A percentile compares a stretch with the other conserved stretches of the same genome.
These are phyloP conservation scores for Campylomormyrus tamandua DNA, from an alignment of 2,113 vertebrate genomes.

Conservation along the genomic window DNA sequence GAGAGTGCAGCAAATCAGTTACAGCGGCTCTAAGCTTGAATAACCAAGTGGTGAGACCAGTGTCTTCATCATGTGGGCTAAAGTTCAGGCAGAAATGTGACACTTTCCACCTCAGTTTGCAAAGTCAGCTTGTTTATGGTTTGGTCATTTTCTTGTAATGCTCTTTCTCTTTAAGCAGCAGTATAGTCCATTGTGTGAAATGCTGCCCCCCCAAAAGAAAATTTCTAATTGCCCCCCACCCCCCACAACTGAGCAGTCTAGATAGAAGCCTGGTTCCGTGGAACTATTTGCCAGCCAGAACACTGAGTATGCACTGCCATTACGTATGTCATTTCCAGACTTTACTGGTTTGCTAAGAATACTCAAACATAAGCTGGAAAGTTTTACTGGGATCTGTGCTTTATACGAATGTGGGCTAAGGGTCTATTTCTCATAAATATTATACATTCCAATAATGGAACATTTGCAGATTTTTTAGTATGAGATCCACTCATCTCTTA, in stretches of 20 bases:
- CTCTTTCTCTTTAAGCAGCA: background rate
- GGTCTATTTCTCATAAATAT: background rate
- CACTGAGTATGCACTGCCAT: background rate
- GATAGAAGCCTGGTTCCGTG: background rate
- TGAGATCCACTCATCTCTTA: background rate
- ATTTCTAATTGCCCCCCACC: no score
- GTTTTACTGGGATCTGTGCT: background rate
- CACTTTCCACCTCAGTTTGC: background rate
- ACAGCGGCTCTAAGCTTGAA: no score
- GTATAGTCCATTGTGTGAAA: no score
- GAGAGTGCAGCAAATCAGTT: no score
- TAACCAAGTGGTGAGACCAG: no score
- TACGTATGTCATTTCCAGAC: background rate
- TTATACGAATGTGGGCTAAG: background rate
- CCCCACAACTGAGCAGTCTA: no score
- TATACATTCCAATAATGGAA: background rate
- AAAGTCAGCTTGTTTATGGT: background rate
- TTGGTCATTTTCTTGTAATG: background rate
- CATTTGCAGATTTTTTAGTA: background rate
- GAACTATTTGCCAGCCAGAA: background rate
- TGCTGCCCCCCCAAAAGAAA: no score
- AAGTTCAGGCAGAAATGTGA: no score
- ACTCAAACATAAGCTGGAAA: background rate
- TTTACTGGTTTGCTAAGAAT: background rate
- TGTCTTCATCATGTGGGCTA: no score